Base-by-base conservation (phyloP, 2,888 invertebrate species). In the Sinodicranocentrus sp. region DNA sequence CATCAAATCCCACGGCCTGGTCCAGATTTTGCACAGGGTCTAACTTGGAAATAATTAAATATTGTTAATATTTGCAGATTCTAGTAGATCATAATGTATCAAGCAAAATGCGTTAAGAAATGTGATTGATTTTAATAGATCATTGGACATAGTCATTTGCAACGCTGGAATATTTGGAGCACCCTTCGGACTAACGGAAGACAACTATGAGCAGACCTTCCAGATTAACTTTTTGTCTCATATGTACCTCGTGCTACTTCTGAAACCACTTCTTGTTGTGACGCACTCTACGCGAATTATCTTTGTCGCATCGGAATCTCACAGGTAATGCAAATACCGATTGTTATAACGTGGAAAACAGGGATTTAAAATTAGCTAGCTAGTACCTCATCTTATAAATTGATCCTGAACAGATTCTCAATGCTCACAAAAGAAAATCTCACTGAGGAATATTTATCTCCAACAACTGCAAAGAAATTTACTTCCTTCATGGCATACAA, bases 151-250 rank as follows among this genome's bases (percentile, higher is more conserved):
- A 19, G 73, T 84, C n/a, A 85, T 86, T 63, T 82, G 82, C 52
- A 96, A 97, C 91, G 96, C 96, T 71, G 96, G 95, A 19, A 94
- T 96, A 0, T 95, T 96, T 91, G 95, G 94, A 1, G 89, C 95
- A 54, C 94, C 95, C 0, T 94, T 94, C 90, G 92, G 92, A 0
- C 92, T 94, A 87, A 96, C 96, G 0, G 92, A 92, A 85, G 95
- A 97, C 90, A 94, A 94, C 17, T 93, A 94, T 85, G 96, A 97
- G 90, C 93, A 93, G 72, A 94, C 93, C 87, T 96, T 96, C 90
- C 96, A 96, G 93, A 95, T 97, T 0, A 98, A 97, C 90, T 95
- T 97, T 91, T 92, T 97, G 73, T 93, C 95, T 5, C 96, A 96
- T 89, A 94, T 95, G 90, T 95, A 97, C 90, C 91, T 98, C 23